Evolutionary conservation across 2,113 vertebrate species (phyloP), one percentile per base, ranked within the genome.

Genomic region (Scatophagus argus): DNA sequence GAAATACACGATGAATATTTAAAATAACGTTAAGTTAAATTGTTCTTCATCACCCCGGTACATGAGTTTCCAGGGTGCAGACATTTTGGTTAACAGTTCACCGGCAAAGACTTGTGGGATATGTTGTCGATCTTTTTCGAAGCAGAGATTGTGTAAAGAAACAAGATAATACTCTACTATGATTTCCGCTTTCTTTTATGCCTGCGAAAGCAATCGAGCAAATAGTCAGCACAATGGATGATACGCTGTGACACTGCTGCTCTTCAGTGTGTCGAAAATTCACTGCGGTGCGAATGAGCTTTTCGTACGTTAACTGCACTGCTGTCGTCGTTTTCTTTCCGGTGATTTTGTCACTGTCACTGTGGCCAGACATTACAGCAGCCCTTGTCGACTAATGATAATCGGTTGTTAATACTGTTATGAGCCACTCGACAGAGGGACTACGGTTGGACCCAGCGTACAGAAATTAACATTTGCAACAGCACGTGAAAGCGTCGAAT

Each of bases 11-110:
- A n/a, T n/a, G 0, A 43, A 14, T 13, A 11, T 46, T 29, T 16
- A 25, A 31, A 54, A 7, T 2, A n/a, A n/a, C n/a, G n/a, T n/a
- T n/a, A n/a, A n/a, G n/a, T n/a, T n/a, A 19, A 61, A 68, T 4
- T 49, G 9, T 55, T 17, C 43, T 34, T 21, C 41, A 51, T 17
- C 52, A 32, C 54, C 25, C 51, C 41, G 29, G 47, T 43, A n/a
- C 77, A 71, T 60, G 82, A 81, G 59, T 44, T 56, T 0, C 7
- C 9, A 29, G 90, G 56, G 65, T 1, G 92, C 90, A 61, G 93
- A 90, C 93, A 94, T 94, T 13, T 94, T 94, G 75, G 72, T 14
- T 86, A 43, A 87, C 32, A 69, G 76, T 82, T 90, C 69, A 86
- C 9, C 10, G 0, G 74, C 81, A 64, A 29, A 27, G 85, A 7